These are phyloP conservation scores for Nothoprocta perdicaria DNA, from an alignment of 2,113 vertebrate genomes.

Conservation along the genomic window DNA sequence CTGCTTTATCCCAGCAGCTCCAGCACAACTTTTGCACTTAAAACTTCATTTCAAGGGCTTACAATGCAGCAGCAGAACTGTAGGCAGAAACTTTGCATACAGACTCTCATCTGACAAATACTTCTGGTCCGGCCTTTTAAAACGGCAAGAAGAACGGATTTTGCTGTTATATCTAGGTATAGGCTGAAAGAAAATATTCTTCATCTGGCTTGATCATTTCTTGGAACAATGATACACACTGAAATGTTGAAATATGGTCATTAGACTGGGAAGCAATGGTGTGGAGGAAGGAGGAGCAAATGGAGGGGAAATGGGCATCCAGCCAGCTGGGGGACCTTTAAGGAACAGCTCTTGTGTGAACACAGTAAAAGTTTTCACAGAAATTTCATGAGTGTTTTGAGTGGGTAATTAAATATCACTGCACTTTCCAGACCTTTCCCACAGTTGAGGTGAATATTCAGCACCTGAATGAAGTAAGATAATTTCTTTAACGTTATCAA, in stretches of 20 bases:
- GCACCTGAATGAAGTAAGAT: background rate
- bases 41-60: background rate
- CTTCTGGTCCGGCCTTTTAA: background rate
- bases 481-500: background rate
- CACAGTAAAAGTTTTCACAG: rapidly evolving
- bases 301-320: rapidly evolving
- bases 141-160: background rate
- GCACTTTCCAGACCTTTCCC: background rate
- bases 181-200: background rate
- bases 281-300: background rate
- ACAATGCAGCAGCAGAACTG: background rate
- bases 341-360: background rate
- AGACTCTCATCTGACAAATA: background rate
- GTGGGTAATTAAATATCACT: background rate
- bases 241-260: background rate
- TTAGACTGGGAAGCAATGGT: background rate
- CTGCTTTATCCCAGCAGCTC: background rate
- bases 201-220: background rate
- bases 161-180: background rate
- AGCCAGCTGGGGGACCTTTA: background rate
- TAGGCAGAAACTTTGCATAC: background rate
- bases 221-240: background rate
- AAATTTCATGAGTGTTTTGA: background rate
- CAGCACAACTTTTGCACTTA: background rate
- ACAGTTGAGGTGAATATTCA: background rate